A percentile compares a stretch with the other conserved stretches of the same genome.
These are phyloP conservation scores for Rhyacophila brunnea DNA, from an alignment of 1,140 invertebrate genomes.

Conservation along the genomic window DNA sequence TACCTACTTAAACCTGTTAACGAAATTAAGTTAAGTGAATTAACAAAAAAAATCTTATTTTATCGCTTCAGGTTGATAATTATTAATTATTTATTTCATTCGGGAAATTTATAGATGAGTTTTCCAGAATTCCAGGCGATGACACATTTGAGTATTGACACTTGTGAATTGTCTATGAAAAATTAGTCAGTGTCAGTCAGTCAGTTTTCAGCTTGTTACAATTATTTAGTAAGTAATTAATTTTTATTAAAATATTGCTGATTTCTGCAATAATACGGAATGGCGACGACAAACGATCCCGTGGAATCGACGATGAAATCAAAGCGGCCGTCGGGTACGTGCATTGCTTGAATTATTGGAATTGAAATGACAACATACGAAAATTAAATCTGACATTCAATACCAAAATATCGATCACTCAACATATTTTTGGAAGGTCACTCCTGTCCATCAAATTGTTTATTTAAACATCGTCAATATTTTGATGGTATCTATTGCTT, in stretches of 20 bases:
- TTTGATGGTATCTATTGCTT: conserved; percentile 36
- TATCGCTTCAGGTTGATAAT: too few relatives aligned
- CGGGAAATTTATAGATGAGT: not conserved
- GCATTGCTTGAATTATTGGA: not conserved
- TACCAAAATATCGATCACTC: conserved; percentile 18
- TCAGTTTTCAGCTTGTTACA: not conserved
- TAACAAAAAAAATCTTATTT: too few relatives aligned
- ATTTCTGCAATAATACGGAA: not conserved
- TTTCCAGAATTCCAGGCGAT: not conserved
- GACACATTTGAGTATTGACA: too few relatives aligned
- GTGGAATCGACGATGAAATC: conserved; percentile 32
- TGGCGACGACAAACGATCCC: conserved; percentile 29
- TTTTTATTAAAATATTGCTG: not conserved
- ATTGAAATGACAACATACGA: conserved; percentile 5
- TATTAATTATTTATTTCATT: too few relatives aligned
- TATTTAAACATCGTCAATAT: not conserved
- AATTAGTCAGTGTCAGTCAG: not conserved
- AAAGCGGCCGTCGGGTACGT: conserved; percentile 35
- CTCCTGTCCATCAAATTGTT: conserved; percentile 1
- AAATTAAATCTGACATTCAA: too few relatives aligned
- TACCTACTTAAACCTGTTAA: too few relatives aligned
- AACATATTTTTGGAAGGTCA: conserved; percentile 12
- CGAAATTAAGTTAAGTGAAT: too few relatives aligned
- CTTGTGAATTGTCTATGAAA: not conserved
- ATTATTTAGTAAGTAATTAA: not conserved